phyloP scores from a whole-genome alignment of 2,113 vertebrate genomes.

The Carollia perspicillata region DNA sequence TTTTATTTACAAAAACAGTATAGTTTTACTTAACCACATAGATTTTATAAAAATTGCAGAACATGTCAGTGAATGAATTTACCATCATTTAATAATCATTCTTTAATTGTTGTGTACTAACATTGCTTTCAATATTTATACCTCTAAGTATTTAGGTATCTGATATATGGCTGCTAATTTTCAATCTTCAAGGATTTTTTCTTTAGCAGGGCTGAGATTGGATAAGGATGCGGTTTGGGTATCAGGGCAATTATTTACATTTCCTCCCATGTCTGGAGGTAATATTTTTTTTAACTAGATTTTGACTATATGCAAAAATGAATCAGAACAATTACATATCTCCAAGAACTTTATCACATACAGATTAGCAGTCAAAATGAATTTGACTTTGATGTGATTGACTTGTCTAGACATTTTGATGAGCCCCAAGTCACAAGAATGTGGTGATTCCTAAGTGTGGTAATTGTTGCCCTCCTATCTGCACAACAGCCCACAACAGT shows the following conservation, averaged over 20 bases:
- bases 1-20: background rate
- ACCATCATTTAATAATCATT: background rate
- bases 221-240: background rate
- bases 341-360: background rate
- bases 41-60: background rate
- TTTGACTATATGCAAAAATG: background rate
- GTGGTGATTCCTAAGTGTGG: background rate
- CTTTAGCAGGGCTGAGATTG: background rate
- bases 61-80: background rate
- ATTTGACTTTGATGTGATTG: background rate
- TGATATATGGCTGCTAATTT: background rate
- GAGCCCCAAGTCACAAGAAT: background rate
- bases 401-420: background rate
- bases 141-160: background rate
- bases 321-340: background rate
- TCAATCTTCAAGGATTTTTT: background rate
- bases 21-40: background rate
- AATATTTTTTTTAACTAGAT: background rate
- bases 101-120: background rate
- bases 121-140: background rate
- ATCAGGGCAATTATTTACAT: background rate
- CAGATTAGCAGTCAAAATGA: background rate
- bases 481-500: fast-evolving
- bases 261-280: background rate
- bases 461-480: background rate